Evolutionary conservation across 2,797 vertebrate species (phyloP).

Genomic region (Euthynnus affinis): DNA sequence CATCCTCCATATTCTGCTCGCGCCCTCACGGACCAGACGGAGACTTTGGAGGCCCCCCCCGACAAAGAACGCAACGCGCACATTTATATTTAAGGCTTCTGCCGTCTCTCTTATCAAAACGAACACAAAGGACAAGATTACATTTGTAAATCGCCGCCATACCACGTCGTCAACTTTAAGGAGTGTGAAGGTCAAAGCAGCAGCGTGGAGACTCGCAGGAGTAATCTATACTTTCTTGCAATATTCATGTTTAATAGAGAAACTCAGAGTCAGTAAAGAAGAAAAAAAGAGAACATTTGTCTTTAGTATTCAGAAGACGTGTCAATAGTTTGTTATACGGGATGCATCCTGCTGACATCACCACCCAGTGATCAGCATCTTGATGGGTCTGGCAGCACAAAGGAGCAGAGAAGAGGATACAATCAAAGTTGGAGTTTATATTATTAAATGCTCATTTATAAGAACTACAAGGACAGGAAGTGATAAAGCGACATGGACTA

Average conservation of each 20-base stretch:
- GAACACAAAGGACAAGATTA: slow-evolving; percentile 20
- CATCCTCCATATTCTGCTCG: slow-evolving; percentile 18
- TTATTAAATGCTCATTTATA: slow-evolving; percentile 16
- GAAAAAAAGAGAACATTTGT: slow-evolving; percentile 7
- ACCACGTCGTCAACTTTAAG: slow-evolving; percentile 13
- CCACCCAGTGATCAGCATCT: slow-evolving; percentile 39
- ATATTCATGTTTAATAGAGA: slow-evolving; percentile 20
- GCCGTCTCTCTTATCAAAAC: slow-evolving; percentile 21
- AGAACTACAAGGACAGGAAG: not conserved
- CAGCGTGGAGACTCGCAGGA: slow-evolving; percentile 21
- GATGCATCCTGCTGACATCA: slow-evolving; percentile 40
- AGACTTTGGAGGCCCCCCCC: not conserved
- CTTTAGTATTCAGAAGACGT: slow-evolving; percentile 49
- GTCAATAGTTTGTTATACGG: slow-evolving; percentile 43
- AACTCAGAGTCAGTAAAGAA: not conserved
- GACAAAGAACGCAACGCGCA: not conserved
- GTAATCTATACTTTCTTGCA: not conserved
- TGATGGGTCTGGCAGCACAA: slow-evolving; percentile 27
- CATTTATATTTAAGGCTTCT: slow-evolving; percentile 30
- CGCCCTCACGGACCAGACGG: not conserved
- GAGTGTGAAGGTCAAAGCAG: slow-evolving; percentile 46
- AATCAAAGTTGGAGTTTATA: not conserved
- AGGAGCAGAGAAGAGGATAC: not conserved
- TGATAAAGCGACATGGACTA: not conserved
- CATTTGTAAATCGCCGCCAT: slow-evolving; percentile 39